phyloP scores from a whole-genome alignment of 2,113 vertebrate genomes.

The Choloepus hoffmanni region DNA sequence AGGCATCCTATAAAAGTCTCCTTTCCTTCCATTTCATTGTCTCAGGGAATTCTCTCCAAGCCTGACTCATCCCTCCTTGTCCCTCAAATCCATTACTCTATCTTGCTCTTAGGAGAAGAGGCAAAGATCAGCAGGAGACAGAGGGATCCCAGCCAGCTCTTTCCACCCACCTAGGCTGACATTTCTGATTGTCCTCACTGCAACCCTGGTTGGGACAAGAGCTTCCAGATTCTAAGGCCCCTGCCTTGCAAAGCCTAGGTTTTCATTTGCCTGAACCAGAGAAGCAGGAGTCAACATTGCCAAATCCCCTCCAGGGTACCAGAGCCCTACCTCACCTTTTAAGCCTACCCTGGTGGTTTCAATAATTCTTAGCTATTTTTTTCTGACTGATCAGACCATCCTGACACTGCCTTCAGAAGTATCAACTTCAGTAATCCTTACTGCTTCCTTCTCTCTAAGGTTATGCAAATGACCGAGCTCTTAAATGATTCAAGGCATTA shows the following conservation, averaged over 20 bases:
- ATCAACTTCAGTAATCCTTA: not conserved
- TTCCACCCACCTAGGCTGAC: not conserved
- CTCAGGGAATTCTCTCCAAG: not conserved
- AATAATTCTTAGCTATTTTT: not conserved
- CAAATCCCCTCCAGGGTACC: not conserved
- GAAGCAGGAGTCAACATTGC: not conserved
- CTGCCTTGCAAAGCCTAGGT: not conserved
- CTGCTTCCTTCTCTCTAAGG: not conserved
- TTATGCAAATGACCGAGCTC: not conserved
- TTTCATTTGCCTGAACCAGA: not conserved
- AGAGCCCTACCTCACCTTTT: not conserved
- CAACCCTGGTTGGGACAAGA: not conserved
- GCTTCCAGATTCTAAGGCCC: not conserved
- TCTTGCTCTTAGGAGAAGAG: not conserved
- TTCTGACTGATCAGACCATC: not conserved
- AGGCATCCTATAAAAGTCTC: not conserved
- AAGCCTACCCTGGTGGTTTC: accelerated
- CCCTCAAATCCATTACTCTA: not conserved
- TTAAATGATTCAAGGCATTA: not conserved
- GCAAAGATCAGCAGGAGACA: too few species aligned
- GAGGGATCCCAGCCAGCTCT: not conserved
- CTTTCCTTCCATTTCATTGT: not conserved
- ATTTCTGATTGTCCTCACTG: not conserved
- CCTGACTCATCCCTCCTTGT: not conserved
- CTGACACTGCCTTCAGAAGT: not conserved